These are phyloP conservation scores for Argya squamiceps DNA, from an alignment of 2,797 vertebrate genomes.

Conservation along the genomic window DNA sequence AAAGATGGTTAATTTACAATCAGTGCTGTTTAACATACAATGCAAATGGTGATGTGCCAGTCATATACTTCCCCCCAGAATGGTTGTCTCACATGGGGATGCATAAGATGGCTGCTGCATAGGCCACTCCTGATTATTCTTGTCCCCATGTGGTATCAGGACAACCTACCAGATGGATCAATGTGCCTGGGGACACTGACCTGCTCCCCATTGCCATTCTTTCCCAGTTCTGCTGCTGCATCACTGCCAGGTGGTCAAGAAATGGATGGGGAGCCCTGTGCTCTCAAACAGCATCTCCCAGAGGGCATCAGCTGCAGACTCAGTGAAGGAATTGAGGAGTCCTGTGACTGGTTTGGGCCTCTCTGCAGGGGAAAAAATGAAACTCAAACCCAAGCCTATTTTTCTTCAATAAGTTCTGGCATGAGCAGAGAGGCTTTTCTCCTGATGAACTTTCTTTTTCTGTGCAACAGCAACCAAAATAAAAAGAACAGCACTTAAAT, in stretches of 20 bases:
- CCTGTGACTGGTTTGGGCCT: neutral
- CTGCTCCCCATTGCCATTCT: neutral
- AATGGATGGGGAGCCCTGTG: neutral
- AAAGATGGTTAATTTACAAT: neutral
- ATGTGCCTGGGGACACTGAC: accelerated
- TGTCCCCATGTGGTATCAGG: neutral
- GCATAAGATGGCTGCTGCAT: neutral
- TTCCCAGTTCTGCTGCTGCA: neutral
- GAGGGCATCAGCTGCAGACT: neutral
- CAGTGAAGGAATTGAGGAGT: neutral
- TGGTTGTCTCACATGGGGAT: neutral
- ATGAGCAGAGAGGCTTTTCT: neutral
- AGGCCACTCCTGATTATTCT: neutral
- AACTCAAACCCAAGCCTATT: neutral
- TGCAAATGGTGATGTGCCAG: accelerated
- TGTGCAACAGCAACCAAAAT: neutral
- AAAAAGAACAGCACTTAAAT: slow-evolving; percentile 16
- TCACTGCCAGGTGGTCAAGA: neutral
- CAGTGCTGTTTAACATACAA: neutral
- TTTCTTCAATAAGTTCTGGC: neutral
- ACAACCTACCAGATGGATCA: neutral
- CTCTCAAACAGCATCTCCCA: neutral
- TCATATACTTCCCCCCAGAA: accelerated
- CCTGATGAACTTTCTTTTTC: neutral
- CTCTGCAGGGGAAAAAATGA: neutral